Percentiles rank a stretch among this genome's conserved stretches.
Conservation (phyloP, 2,113 vertebrate genomes). For the Siphamia tubifer region DNA sequence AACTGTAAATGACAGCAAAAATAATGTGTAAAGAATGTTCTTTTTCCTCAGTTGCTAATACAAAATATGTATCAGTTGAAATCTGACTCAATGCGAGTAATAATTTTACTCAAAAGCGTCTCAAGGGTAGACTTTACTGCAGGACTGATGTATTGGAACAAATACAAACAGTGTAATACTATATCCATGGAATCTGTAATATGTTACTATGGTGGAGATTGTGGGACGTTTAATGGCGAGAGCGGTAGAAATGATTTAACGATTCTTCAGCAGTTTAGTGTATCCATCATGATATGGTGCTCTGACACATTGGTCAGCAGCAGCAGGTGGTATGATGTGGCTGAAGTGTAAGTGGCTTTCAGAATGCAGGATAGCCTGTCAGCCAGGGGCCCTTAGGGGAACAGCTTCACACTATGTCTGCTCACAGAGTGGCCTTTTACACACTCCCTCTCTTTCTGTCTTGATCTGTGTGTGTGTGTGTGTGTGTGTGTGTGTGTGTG, state of each 20-base stretch:
- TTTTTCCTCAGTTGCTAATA: no score
- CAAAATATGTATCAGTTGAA: no score
- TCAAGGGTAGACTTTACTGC: neutral
- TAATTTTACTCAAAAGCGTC: no score
- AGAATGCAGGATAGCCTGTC: constrained; percentile 76
- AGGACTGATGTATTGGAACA: neutral
- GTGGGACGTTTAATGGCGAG: neutral
- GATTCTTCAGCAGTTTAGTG: constrained; percentile 55
- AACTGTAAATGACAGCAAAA: no score
- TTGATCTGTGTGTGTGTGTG: neutral
- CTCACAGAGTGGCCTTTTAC: constrained; percentile 66
- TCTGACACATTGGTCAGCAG: constrained; percentile 64
- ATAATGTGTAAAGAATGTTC: no score
- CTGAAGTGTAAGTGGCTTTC: constrained; percentile 75
- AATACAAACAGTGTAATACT: no score
- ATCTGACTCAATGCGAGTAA: no score
- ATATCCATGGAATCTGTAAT: neutral
- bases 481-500: neutral
- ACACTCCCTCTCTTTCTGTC: constrained; percentile 32
- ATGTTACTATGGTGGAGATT: neutral
- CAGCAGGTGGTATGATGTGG: constrained; percentile 74
- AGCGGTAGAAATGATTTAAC: constrained; percentile 56
- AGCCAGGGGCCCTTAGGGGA: constrained; percentile 62
- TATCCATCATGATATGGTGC: constrained; percentile 65
- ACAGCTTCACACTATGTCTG: constrained; percentile 58